Conservation (phyloP, 2,113 vertebrate species). For the Carettochelys insculpta region DNA sequence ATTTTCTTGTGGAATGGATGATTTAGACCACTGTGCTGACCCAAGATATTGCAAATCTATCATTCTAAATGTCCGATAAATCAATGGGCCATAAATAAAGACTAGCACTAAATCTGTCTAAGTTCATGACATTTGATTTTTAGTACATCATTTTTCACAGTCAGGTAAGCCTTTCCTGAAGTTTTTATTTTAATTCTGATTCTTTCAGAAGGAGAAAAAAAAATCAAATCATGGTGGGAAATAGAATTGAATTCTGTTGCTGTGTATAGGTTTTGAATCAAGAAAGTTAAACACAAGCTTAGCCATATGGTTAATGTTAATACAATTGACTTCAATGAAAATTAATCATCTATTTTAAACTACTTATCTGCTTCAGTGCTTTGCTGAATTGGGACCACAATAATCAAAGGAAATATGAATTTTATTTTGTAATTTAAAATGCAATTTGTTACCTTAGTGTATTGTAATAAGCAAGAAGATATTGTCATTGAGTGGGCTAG, state of each 20-base stretch:
- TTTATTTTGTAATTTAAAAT: too few species aligned
- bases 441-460: neutral
- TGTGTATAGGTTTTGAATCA: conserved; percentile 25
- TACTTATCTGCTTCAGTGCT: conserved; percentile 28
- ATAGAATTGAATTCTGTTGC: neutral
- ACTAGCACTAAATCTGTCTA: neutral
- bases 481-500: neutral
- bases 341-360: conserved; percentile 38
- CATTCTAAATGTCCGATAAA: neutral
- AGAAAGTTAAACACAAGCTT: neutral
- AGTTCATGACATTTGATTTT: neutral
- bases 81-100: neutral
- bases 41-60: neutral
- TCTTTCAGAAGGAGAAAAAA: neutral
- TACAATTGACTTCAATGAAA: neutral
- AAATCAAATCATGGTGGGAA: neutral
- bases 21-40: neutral
- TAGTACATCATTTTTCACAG: neutral
- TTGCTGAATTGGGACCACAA: conserved; percentile 27
- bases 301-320: neutral
- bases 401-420: neutral
- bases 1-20: neutral
- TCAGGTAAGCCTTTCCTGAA: neutral
- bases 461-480: neutral
- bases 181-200: neutral